A percentile compares a stretch with the other conserved stretches of the same genome.
Evolutionary conservation across 1,140 invertebrate species (phyloP).

Genomic region (Lepidurus packardi): DNA sequence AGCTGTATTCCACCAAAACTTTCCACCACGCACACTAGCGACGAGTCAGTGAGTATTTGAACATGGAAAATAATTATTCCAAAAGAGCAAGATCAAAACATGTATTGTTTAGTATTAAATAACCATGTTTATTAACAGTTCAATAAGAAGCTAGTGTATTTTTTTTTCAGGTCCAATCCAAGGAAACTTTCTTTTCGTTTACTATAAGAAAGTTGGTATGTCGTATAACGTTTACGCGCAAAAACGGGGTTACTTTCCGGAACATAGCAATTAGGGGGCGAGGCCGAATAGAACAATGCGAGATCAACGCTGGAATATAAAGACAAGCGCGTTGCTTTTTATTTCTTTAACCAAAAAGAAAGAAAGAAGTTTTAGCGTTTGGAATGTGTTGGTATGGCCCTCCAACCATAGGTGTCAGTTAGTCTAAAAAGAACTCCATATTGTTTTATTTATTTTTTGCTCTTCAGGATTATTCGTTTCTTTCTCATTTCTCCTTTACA

Average conservation of each 20-base stretch:
- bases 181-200: neutral
- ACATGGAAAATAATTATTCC: too few relatives aligned
- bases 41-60: too few relatives aligned
- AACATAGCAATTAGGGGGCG: neutral
- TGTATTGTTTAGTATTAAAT: too few relatives aligned
- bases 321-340: conserved; percentile 11
- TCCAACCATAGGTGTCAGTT: neutral
- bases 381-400: neutral
- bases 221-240: neutral
- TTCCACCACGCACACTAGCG: too few relatives aligned
- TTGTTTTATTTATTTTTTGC: neutral
- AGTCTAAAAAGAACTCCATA: neutral
- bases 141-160: conserved; percentile 11
- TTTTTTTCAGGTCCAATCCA: conserved; percentile 15
- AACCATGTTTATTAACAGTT: neutral
- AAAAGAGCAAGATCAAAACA: too few relatives aligned
- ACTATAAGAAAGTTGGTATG: neutral
- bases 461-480: neutral
- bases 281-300: conserved; percentile 1
- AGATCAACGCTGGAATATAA: conserved; percentile 1
- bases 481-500: neutral
- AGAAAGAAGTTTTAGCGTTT: neutral
- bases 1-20: too few relatives aligned
- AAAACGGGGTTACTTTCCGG: neutral
- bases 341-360: neutral